Evolutionary conservation across 2,797 vertebrate genomes (phyloP).

Genomic region (Poeciliopsis infans): DNA sequence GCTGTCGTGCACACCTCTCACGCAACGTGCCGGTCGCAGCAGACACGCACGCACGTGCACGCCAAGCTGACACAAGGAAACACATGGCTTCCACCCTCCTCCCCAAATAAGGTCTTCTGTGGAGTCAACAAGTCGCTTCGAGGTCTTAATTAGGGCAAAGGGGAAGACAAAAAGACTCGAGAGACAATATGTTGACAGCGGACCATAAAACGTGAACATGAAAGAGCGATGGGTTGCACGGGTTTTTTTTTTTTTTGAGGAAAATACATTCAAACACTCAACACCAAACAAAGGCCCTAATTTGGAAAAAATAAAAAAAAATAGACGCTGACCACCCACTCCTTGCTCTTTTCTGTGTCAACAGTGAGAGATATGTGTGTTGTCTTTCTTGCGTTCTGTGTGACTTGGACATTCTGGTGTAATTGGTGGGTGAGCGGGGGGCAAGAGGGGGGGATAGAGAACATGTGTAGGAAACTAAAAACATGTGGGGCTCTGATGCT

Average conservation of each 20-base stretch:
- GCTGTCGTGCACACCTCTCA: conserved; percentile 52
- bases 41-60: conserved; percentile 31
- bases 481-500: conserved; percentile 64
- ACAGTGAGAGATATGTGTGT: conserved; percentile 37
- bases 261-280: conserved; percentile 63
- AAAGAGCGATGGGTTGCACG: conserved; percentile 65
- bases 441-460: conserved; percentile 40
- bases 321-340: conserved; percentile 15
- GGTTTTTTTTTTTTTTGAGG: conserved; percentile 43
- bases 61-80: conserved; percentile 45
- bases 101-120: conserved; percentile 67
- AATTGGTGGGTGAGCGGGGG: conserved; percentile 34
- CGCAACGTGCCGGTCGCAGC: conserved; percentile 43
- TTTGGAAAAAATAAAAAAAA: conserved; percentile 11
- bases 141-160: conserved; percentile 79
- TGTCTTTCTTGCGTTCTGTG: conserved; percentile 17
- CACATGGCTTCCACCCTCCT: conserved; percentile 24
- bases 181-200: conserved; percentile 74
- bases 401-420: conserved; percentile 47
- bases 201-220: conserved; percentile 78
- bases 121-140: conserved; percentile 78
- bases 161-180: conserved; percentile 75
- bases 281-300: conserved; percentile 61
- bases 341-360: conserved; percentile 18
- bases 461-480: conserved; percentile 74